Evolutionary conservation across 2,797 vertebrate species (phyloP).

Genomic region (Paguma larvata): DNA sequence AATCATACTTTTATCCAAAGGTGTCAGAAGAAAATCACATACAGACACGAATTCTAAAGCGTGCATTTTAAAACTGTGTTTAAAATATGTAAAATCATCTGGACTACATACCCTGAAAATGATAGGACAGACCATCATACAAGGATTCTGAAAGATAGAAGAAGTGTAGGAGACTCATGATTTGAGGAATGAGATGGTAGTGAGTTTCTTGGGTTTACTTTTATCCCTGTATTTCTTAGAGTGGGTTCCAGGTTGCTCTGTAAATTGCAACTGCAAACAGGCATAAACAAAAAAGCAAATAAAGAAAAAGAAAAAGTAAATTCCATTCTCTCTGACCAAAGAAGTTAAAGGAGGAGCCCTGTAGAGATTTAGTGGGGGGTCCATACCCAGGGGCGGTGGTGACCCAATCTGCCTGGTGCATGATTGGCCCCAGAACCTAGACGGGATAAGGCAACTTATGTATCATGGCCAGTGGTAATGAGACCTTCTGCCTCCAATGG

Average conservation of each 20-base stretch:
- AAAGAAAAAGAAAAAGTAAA: neutral
- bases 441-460: too few relatives aligned
- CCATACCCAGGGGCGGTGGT: too few relatives aligned
- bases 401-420: too few relatives aligned
- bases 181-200: neutral
- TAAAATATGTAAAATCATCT: neutral
- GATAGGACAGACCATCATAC: neutral
- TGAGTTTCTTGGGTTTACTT: neutral
- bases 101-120: neutral
- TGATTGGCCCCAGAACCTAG: too few relatives aligned
- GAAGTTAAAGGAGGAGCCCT: too few relatives aligned
- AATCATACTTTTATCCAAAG: neutral
- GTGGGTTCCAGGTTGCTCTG: neutral
- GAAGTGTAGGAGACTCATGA: neutral
- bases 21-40: neutral
- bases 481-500: too few relatives aligned
- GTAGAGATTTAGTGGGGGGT: too few relatives aligned
- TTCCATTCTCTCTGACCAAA: too few relatives aligned
- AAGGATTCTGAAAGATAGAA: neutral
- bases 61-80: neutral
- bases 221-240: neutral
- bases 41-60: neutral
- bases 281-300: neutral
- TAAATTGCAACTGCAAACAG: neutral
- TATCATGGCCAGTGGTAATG: too few relatives aligned